A percentile compares a stretch with the other conserved stretches of the same genome.
Evolutionary conservation across 2,113 vertebrate species (phyloP).

Genomic region (Lasiurus cinereus): DNA sequence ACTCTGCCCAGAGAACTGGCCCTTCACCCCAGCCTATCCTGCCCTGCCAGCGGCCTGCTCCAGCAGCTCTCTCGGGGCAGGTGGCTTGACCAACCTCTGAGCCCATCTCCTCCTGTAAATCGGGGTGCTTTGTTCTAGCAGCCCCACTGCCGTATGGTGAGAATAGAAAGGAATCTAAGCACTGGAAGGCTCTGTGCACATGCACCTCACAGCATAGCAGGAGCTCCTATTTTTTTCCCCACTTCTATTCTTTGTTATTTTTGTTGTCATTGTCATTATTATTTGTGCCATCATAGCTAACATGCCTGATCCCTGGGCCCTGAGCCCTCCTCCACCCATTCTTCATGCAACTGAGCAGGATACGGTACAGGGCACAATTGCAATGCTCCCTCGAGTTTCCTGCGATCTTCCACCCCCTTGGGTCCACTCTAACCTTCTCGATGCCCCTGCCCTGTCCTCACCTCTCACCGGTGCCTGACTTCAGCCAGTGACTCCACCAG

Average conservation of each 20-base stretch:
- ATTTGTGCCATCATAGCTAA: accelerated
- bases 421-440: neutral
- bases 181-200: accelerated
- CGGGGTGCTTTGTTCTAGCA: neutral
- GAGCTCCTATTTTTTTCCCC: neutral
- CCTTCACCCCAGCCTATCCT: neutral
- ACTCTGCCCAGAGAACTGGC: neutral
- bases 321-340: too few species aligned
- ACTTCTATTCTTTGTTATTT: accelerated
- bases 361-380: accelerated
- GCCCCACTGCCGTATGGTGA: accelerated
- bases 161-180: neutral
- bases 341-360: accelerated
- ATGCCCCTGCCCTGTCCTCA: neutral
- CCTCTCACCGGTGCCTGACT: neutral
- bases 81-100: neutral
- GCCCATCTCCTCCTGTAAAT: neutral
- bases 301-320: neutral
- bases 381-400: neutral
- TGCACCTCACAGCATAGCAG: accelerated
- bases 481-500: neutral
- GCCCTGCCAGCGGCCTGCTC: neutral
- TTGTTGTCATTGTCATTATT: accelerated
- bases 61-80: too few species aligned
- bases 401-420: neutral